Percentiles rank a stretch among this genome's conserved stretches.
These are phyloP conservation scores for Globia sparganii DNA, from an alignment of 2,888 invertebrate species.

Conservation along the genomic window DNA sequence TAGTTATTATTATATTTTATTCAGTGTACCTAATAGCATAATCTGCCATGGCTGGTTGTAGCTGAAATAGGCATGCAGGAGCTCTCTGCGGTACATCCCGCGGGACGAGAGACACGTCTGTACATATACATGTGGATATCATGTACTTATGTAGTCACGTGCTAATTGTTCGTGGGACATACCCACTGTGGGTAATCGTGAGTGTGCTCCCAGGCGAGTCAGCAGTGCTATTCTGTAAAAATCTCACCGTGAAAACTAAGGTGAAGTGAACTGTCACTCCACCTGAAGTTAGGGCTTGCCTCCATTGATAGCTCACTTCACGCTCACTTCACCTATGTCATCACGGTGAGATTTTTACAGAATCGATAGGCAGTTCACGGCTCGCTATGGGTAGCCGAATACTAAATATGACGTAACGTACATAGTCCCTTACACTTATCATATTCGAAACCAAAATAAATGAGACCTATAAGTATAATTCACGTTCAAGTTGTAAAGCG, in stretches of 20 bases:
- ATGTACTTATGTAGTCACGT: not conserved
- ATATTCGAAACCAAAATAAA: constrained; percentile 17
- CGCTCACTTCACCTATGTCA: no score
- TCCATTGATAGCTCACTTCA: no score
- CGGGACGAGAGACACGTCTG: not conserved
- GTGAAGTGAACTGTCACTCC: no score
- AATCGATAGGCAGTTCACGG: no score
- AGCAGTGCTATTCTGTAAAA: no score
- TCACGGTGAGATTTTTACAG: no score
- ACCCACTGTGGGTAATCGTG: not conserved
- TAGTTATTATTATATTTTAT: not conserved
- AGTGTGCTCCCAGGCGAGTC: not conserved
- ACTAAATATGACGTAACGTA: not conserved
- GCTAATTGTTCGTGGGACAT: not conserved
- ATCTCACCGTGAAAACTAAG: no score
- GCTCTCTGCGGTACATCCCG: not conserved
- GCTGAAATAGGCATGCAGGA: not conserved
- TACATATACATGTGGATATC: not conserved
- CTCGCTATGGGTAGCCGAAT: no score
- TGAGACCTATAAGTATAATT: constrained; percentile 10
- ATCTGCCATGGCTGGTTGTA: not conserved
- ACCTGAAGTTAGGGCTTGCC: no score
- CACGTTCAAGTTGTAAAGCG: not conserved
- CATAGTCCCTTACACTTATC: not conserved
- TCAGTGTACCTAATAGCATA: not conserved